Evolutionary conservation across 1,140 invertebrate genomes (phyloP), one percentile per base, ranked within the genome.

Genomic region (Sinonovacula constricta): DNA sequence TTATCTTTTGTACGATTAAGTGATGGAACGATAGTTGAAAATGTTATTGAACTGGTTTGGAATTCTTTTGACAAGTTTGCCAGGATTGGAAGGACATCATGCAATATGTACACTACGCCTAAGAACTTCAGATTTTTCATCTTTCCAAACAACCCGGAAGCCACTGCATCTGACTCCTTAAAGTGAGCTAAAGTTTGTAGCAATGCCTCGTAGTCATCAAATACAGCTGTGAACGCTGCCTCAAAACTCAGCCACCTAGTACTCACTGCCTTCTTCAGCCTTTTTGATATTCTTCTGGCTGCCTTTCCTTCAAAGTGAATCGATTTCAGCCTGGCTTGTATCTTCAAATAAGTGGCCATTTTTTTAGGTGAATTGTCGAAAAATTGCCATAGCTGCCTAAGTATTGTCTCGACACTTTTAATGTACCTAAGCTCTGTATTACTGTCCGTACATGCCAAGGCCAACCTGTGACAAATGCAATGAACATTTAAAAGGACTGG

Each of bases 201-300:
- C 53, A 79, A 18, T 18, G 45, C 36, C 26, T 76, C 33, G 26
- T 36, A 67, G 33, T 76, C 30, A 0, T 56, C 36, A 24, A 31
- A 15, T 4, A 75, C 36, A n/a, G 70, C 54, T 54, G 2, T 80
- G 33, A 3, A 56, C 14, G 70, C 56, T 3, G 54, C 54, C 7
- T 80, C 69, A 51, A 80, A 62, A 26, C 62, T 59, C 18, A 80
- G 56, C 78, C 78, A 80, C 74, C 78, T 59, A 34, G 70, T 80
- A 45, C 33, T 28, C 30, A 69, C 74, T 4, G 78, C 78, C 31
- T 68, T 80, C 33, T 80, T 80, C 28, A 80, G 34, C 22, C 36
- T 36, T 36, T 75, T 72, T 31, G 12, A 26, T 34, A 79, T 39
- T 45, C 18, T 14, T 28, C n/a, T 63, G 1, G 22, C 28, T 7